A percentile compares a stretch with the other conserved stretches of the same genome.
These are phyloP conservation scores for Lasioglossum lativentre DNA, from an alignment of 2,888 invertebrate species.

Conservation along the genomic window DNA sequence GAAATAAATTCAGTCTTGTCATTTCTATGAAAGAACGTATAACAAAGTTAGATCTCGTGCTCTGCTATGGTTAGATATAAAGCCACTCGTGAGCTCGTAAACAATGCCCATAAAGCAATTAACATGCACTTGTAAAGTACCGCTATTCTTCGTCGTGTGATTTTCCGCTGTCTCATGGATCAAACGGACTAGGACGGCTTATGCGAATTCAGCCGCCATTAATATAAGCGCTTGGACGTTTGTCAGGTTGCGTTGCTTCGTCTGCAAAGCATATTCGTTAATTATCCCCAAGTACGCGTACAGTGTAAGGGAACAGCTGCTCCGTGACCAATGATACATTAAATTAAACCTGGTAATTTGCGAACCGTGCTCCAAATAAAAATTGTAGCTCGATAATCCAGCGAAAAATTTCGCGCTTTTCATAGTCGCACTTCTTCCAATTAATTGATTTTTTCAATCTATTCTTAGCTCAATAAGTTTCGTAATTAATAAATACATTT, in stretches of 20 bases:
- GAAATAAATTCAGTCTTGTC: background rate
- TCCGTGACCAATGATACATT: background rate
- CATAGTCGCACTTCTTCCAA: too few species aligned
- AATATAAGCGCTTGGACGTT: constrained; percentile 50
- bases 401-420: background rate
- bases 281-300: background rate
- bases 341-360: background rate
- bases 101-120: background rate
- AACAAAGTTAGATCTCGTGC: background rate
- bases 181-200: background rate
- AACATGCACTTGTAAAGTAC: background rate
- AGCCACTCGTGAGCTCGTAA: background rate
- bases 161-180: background rate
- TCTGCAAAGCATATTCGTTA: constrained; percentile 14
- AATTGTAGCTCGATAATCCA: background rate
- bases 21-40: background rate
- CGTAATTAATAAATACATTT: too few species aligned
- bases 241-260: constrained; percentile 22
- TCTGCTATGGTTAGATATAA: background rate
- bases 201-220: background rate
- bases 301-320: background rate
- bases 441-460: background rate
- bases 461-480: background rate
- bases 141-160: background rate
- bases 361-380: background rate